Conservation (phyloP, 35 echinoderm and acorn worm genomes). For the Apostichopus japonicus region DNA sequence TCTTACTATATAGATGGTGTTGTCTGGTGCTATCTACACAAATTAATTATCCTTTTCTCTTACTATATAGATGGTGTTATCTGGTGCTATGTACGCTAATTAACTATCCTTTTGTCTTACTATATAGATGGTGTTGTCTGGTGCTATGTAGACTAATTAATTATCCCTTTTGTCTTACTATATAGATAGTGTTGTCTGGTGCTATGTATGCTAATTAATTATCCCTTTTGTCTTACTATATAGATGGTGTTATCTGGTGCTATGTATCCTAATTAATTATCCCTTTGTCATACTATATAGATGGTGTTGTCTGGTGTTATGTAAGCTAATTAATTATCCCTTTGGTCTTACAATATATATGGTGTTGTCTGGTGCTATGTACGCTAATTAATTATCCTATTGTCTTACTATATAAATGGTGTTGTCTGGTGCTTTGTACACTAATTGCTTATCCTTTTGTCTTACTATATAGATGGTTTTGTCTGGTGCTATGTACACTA, state of each 20-base stretch:
- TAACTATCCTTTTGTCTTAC: too few species aligned
- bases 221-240: neutral
- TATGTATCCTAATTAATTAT: constrained; percentile 98
- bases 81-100: too few species aligned
- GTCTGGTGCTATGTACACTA: neutral
- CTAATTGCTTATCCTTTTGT: neutral
- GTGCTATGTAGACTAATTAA: neutral
- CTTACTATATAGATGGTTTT: neutral
- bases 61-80: too few species aligned
- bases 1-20: neutral
- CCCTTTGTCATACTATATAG: constrained; percentile 48
- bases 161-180: too few species aligned
- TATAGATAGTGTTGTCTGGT: neutral
- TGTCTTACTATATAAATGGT: constrained; percentile 43
- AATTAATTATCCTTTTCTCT: neutral
- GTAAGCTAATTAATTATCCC: neutral
- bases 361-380: neutral
- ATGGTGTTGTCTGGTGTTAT: constrained; percentile 23
- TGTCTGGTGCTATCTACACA: neutral
- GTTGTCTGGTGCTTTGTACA: neutral
- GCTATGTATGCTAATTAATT: neutral
- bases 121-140: constrained; percentile 48
- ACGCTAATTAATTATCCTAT: neutral
- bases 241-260: constrained; percentile 92
- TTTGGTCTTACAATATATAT: neutral